Percentiles rank a stretch among this genome's conserved stretches.
Conservation (phyloP, 2,888 invertebrate species). For the Oscheius myriophilus region DNA sequence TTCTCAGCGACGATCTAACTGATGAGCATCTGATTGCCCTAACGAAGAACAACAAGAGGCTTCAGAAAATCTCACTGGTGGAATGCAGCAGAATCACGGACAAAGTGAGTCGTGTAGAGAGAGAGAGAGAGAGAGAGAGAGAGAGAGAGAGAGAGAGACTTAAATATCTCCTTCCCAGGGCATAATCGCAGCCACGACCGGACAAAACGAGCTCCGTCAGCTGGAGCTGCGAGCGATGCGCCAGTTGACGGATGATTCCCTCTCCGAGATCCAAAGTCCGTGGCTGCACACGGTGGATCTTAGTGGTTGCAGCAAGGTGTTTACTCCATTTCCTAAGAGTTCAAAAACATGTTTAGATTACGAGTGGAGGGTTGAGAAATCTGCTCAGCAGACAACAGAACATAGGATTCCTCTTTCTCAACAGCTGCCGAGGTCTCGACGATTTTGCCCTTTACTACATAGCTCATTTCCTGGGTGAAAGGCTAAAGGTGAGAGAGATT, state of each 20-base stretch:
- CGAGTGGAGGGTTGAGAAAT: constrained; percentile 56
- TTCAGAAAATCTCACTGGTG: constrained; percentile 63
- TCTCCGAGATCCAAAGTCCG: constrained; percentile 56
- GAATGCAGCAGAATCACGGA: constrained; percentile 67
- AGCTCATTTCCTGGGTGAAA: constrained; percentile 63
- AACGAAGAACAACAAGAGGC: constrained; percentile 52
- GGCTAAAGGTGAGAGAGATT: constrained; percentile 40
- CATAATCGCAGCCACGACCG: constrained; percentile 54
- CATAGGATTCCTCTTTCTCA: constrained; percentile 64
- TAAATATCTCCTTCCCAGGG: constrained; percentile 41
- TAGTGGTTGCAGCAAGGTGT: constrained; percentile 64
- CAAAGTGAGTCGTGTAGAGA: constrained; percentile 33
- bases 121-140: not conserved
- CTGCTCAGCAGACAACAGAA: constrained; percentile 61
- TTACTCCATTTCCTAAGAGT: not conserved
- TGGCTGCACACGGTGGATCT: constrained; percentile 62
- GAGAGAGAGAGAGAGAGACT: too few relatives aligned
- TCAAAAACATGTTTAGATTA: constrained; percentile 42
- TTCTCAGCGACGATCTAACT: constrained; percentile 55
- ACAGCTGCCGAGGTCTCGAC: constrained; percentile 64
- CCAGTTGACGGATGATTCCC: constrained; percentile 56
- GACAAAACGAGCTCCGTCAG: constrained; percentile 50
- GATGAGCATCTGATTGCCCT: constrained; percentile 54
- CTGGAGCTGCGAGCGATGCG: constrained; percentile 61
- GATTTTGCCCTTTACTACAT: constrained; percentile 69